phyloP scores from a whole-genome alignment of 2,113 vertebrate species.

The Bufo bufo region DNA sequence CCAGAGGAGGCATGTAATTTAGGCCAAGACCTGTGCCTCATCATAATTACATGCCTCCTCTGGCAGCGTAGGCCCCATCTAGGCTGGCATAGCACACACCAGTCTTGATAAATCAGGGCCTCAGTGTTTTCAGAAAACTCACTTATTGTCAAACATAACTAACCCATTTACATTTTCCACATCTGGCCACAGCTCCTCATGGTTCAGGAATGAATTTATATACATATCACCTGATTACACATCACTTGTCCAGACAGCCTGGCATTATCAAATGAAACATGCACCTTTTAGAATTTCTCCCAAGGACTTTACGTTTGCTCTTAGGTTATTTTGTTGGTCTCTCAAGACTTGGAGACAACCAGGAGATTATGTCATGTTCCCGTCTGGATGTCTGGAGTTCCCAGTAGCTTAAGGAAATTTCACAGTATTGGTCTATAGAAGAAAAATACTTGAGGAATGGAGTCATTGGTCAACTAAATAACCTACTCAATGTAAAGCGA shows the following conservation, averaged over 20 bases:
- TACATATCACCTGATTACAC: slow-evolving; percentile 54
- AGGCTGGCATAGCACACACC: too few relatives aligned
- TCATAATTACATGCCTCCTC: too few relatives aligned
- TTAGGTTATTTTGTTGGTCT: slow-evolving; percentile 58
- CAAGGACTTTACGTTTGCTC: slow-evolving; percentile 35
- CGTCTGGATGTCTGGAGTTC: slow-evolving; percentile 60
- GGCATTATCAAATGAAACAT: slow-evolving; percentile 32
- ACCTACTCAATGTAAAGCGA: slow-evolving; percentile 67
- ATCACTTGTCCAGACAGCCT: slow-evolving; percentile 26
- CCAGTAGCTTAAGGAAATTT: slow-evolving; percentile 66
- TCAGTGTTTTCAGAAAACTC: not conserved
- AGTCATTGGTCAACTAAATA: slow-evolving; percentile 62
- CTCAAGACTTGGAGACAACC: slow-evolving; percentile 55
- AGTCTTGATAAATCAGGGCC: too few relatives aligned
- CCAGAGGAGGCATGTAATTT: too few relatives aligned
- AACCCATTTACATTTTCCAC: slow-evolving; percentile 13
- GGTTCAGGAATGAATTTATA: slow-evolving; percentile 28
- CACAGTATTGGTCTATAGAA: slow-evolving; percentile 61
- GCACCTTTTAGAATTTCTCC: slow-evolving; percentile 1
- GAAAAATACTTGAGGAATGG: slow-evolving; percentile 62
- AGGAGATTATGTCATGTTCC: slow-evolving; percentile 60
- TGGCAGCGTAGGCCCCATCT: too few relatives aligned
- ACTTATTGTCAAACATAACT: slow-evolving; percentile 6
- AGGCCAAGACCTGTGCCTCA: too few relatives aligned
- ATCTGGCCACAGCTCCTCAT: slow-evolving; percentile 28